Percentiles rank a stretch among this genome's conserved stretches.
phyloP scores from a whole-genome alignment of 2,797 vertebrate genomes.

The Smutsia temminckii region DNA sequence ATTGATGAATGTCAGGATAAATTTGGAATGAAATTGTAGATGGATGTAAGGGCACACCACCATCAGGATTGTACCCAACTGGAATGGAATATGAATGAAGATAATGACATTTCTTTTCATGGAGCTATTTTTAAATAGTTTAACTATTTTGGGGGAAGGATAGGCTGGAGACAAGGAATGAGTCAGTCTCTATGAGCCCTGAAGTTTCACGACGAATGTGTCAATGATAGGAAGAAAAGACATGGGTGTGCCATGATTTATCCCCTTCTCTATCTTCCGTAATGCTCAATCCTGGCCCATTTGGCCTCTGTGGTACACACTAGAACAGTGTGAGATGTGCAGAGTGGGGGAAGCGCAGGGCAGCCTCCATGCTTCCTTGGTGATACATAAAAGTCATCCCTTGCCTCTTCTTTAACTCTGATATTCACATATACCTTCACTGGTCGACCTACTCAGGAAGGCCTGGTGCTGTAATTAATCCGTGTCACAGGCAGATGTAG shows the following conservation, averaged over 20 bases:
- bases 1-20: background rate
- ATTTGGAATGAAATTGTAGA: background rate
- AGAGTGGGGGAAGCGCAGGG: background rate
- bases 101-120: background rate
- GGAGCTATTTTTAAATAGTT: background rate
- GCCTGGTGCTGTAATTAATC: constrained; percentile 82
- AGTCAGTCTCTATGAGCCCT: background rate
- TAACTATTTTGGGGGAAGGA: constrained; percentile 25
- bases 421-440: constrained; percentile 61
- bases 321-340: background rate
- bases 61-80: background rate
- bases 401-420: constrained; percentile 64
- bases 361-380: background rate
- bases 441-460: constrained; percentile 70
- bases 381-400: background rate
- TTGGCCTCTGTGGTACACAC: background rate
- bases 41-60: background rate
- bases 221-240: background rate
- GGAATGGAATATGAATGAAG: background rate
- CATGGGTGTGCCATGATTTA: background rate
- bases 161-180: constrained; percentile 3
- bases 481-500: constrained; percentile 79
- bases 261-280: background rate
- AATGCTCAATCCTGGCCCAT: background rate
- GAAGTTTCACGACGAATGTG: background rate